phyloP scores from a whole-genome alignment of 2,113 vertebrate genomes.

The Butorides virescens region DNA sequence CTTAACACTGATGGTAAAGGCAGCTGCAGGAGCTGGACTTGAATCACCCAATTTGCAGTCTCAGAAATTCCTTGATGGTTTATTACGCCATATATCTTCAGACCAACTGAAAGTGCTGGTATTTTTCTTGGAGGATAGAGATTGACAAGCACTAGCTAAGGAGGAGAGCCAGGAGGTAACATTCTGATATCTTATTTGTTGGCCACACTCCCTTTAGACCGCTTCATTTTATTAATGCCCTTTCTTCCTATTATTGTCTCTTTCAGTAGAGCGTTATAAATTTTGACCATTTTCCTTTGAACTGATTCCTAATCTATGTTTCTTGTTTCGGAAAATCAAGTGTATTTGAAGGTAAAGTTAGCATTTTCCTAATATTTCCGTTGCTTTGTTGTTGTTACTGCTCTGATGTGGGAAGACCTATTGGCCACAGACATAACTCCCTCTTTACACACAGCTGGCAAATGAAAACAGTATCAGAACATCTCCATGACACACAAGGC shows the following conservation, averaged over 20 bases:
- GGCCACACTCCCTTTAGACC: background rate
- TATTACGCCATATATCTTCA: background rate
- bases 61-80: background rate
- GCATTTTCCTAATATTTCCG: slow-evolving; percentile 43
- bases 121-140: background rate
- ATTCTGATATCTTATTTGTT: background rate
- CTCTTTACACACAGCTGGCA: slow-evolving; percentile 63
- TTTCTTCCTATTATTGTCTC: slow-evolving; percentile 38
- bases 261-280: background rate
- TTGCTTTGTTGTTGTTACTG: slow-evolving; percentile 44
- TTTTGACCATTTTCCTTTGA: slow-evolving; percentile 46
- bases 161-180: background rate
- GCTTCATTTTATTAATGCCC: background rate
- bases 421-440: slow-evolving; percentile 61
- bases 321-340: slow-evolving; percentile 62
- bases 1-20: background rate
- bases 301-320: slow-evolving; percentile 37
- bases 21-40: background rate
- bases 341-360: slow-evolving; percentile 42
- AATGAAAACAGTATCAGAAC: slow-evolving; percentile 60
- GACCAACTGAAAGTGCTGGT: background rate
- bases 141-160: background rate
- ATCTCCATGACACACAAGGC: slow-evolving; percentile 60
- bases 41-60: background rate
- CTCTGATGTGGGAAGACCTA: slow-evolving; percentile 64